Evolutionary conservation across 2,113 vertebrate genomes (phyloP), one percentile per base, ranked within the genome.

Genomic region (Oxygymnocypris stewartii): DNA sequence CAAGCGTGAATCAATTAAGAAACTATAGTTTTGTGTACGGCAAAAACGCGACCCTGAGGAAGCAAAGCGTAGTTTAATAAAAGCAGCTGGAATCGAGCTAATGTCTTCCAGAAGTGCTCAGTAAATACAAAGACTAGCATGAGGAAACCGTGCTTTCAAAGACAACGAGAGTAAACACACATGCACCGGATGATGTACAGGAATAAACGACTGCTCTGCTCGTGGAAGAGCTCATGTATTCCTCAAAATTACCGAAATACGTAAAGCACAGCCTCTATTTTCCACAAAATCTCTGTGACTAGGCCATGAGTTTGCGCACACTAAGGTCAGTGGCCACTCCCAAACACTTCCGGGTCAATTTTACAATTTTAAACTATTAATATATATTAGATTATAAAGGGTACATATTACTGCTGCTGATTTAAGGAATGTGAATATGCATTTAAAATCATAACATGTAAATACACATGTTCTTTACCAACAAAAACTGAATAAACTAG

Each of bases 311-410:
- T 75, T 40, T 71, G 42, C 74, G 31, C 20, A 20, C 79, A 47
- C 73, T 77, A 67, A 84, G 23, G 75, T 75, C 81, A 79, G 18
- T 37, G 3, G 20, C 67, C 40, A 74, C 63, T 25, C 28, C 61
- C 42, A 84, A 49, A 11, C 63, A 78, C 86, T 87, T 89, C 88
- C 88, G 86, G 88, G 71, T 82, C 51, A 79, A 44, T 5, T 57
- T 69, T 67, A 76, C 18, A 40, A 61, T 44, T 76, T 18, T 42
- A 16, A 49, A 4, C 18, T 20, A 8, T 51, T 31, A 6, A 49
- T 28, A 54, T 47, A 82, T 28, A 47, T 20, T 23, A 2, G 0
- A 0, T 44, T n/a, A 10, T 35, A 51, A 49, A 42, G 16, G 25
- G 4, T 51, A 13, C 31, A 1, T 31, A 12, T 67, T 18, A 47